Conservation (phyloP, 2,797 vertebrate species). For the Euthynnus affinis region DNA sequence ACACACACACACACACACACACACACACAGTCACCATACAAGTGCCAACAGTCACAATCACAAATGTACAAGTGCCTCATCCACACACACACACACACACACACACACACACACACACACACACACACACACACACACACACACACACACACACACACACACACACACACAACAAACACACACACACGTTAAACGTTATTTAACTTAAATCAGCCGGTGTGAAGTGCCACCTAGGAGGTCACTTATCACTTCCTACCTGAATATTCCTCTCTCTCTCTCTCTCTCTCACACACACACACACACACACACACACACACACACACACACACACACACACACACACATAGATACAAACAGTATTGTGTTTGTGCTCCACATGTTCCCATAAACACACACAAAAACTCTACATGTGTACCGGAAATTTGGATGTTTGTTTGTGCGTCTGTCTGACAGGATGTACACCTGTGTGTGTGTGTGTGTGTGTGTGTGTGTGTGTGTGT, state of each 20-base stretch:
- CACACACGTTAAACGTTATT: constrained; percentile 25
- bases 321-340: constrained; percentile 6
- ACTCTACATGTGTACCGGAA: neutral
- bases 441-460: neutral
- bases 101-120: constrained; percentile 35
- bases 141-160: constrained; percentile 19
- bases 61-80: constrained; percentile 36
- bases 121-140: constrained; percentile 33
- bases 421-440: constrained; percentile 11
- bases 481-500: constrained; percentile 18
- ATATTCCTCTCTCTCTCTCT: constrained; percentile 22
- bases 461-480: constrained; percentile 16
- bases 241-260: constrained; percentile 46
- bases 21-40: constrained; percentile 40
- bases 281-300: neutral
- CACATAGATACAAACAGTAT: constrained; percentile 10
- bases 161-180: constrained; percentile 16
- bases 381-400: neutral
- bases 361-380: neutral
- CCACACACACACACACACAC: constrained; percentile 30
- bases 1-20: constrained; percentile 47
- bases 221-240: constrained; percentile 51
- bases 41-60: constrained; percentile 55
- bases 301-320: constrained; percentile 11
- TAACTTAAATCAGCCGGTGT: constrained; percentile 38